Percentiles rank a stretch among this genome's conserved stretches.
Evolutionary conservation across 2,113 vertebrate genomes (phyloP).

Genomic region (Otocyon megalotis): DNA sequence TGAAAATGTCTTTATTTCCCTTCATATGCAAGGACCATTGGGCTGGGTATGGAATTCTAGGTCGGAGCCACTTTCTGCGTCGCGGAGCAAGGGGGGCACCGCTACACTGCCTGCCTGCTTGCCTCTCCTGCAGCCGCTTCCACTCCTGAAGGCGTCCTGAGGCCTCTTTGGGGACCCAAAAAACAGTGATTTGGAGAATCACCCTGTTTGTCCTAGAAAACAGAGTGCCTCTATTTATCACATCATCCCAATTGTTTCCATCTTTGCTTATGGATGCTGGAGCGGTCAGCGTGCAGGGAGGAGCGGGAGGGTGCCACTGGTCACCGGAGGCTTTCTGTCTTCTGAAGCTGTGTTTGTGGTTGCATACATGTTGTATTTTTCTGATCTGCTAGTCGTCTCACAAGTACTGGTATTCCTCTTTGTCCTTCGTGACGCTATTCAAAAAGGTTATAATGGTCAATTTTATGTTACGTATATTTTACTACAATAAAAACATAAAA

Average conservation of each 20-base stretch:
- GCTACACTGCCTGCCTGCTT: fast-evolving
- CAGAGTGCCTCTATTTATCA: fast-evolving
- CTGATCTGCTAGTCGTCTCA: not conserved
- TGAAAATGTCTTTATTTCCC: too few relatives aligned
- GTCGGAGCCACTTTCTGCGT: not conserved
- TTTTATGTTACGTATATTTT: not conserved
- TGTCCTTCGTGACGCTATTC: not conserved
- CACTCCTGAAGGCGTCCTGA: not conserved
- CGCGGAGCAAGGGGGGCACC: fast-evolving
- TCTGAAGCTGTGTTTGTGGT: not conserved
- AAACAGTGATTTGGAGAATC: not conserved
- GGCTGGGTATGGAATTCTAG: not conserved
- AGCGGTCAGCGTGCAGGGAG: not conserved
- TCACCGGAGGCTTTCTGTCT: not conserved
- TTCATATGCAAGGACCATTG: not conserved
- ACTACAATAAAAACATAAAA: not conserved
- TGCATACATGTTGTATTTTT: fast-evolving
- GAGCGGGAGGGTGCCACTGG: not conserved
- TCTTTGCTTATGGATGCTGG: not conserved
- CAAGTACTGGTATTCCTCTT: not conserved
- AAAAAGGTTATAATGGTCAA: not conserved
- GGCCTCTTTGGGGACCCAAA: not conserved
- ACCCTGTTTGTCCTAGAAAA: not conserved
- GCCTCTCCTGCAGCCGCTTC: not conserved
- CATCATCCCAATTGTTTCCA: fast-evolving